Base-by-base conservation (phyloP, 2,797 vertebrate genomes). In the Toxotes lorentzi region DNA sequence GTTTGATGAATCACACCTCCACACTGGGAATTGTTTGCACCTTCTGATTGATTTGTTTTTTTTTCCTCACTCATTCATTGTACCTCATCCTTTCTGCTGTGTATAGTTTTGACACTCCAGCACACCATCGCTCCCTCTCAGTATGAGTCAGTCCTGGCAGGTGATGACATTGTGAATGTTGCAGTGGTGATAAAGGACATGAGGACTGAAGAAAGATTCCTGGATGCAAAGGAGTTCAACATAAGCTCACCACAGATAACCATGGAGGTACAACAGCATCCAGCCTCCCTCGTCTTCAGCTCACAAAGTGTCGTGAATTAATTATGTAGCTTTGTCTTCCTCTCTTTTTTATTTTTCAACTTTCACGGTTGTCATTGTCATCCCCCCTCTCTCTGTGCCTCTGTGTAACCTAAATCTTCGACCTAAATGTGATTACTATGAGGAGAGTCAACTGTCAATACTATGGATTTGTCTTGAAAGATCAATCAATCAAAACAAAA, bases 161-260 rank as follows among this genome's bases (percentile, higher is more conserved):
- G 24, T 9, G 86, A 92, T 1, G 76, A 84, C 69, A 82, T 94
- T 14, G 69, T 94, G 73, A 93, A 92, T 19, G 7, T 90, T 50
- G 88, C 89, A 0, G 93, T 89, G 74, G 92, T 94, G 58, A 51
- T 94, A 5, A 88, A 91, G 83, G 92, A 94, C 40, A 4, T 12
- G 27, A 54, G 1, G 19, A 94, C 86, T 1, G 16, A 80, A 16
- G 88, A 93, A 72, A 85, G 88, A 64, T 58, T 82, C 12, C 50
- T 94, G 79, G 88, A 75, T 12, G 56, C 71, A 5, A 66, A 87
- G 78, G 93, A 94, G 72, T 87, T 94, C 83, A 90, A 66, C 76
- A 70, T 94, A 4, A 85, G 27, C 30, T 59, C 80, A 16, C 88
- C 83, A 1, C 38, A 79, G 69, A 92, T 94, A 58, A 77, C 32